Evolutionary conservation across 1,140 invertebrate species (phyloP).

Genomic region (Papilio helenus): DNA sequence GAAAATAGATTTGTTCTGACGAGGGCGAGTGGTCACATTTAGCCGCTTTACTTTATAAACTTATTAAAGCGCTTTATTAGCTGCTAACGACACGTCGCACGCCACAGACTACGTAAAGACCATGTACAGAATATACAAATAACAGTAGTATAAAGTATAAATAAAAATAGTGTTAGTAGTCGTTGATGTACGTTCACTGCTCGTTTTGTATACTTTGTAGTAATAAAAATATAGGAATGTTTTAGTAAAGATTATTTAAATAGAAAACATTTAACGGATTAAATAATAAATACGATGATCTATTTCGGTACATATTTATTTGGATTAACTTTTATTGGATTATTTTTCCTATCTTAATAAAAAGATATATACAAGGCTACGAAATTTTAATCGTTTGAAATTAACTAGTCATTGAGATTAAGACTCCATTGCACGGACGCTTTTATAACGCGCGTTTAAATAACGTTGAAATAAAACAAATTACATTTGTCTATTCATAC

Average conservation of each 20-base stretch:
- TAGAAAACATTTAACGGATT: background rate
- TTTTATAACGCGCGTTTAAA: no score
- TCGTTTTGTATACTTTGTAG: background rate
- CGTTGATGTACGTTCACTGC: constrained; percentile 5
- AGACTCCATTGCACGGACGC: no score
- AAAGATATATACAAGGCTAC: background rate
- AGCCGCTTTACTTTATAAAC: constrained; percentile 49
- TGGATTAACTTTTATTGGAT: background rate
- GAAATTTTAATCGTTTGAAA: background rate
- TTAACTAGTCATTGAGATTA: background rate
- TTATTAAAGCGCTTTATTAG: constrained; percentile 52
- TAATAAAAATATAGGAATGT: constrained; percentile 15
- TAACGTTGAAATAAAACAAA: no score
- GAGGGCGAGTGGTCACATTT: constrained; percentile 38
- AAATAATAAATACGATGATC: background rate
- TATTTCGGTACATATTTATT: background rate
- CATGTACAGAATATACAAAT: constrained; percentile 19
- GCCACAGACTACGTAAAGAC: constrained; percentile 22
- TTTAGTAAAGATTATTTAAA: background rate
- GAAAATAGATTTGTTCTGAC: background rate
- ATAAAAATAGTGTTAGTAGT: constrained; percentile 5
- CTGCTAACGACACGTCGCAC: constrained; percentile 56
- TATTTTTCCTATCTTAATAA: background rate
- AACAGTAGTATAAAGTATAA: constrained; percentile 8
- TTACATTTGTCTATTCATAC: no score